phyloP scores from a whole-genome alignment of 2,113 vertebrate species.

The human region GRCh38 chr3:144795001-144795500 shows the following conservation, averaged over 20 bases:
- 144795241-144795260: background rate
- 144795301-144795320: background rate
- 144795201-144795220: background rate
- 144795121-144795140: background rate
- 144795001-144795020: too few relatives aligned
- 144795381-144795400: background rate
- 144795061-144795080: background rate
- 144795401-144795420: background rate
- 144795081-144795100: background rate
- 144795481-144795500: background rate
- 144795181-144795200: background rate
- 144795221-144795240: background rate
- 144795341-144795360: background rate
- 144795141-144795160: background rate
- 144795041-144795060: too few relatives aligned
- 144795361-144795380: background rate
- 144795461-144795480: background rate
- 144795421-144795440: background rate
- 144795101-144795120: background rate
- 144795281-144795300: background rate
- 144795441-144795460: background rate
- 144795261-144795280: background rate
- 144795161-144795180: background rate
- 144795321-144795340: too few relatives aligned
- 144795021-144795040: too few relatives aligned